These are phyloP conservation scores for Zaprionus ghesquierei DNA, from an alignment of 1,140 invertebrate genomes.

Conservation along the genomic window DNA sequence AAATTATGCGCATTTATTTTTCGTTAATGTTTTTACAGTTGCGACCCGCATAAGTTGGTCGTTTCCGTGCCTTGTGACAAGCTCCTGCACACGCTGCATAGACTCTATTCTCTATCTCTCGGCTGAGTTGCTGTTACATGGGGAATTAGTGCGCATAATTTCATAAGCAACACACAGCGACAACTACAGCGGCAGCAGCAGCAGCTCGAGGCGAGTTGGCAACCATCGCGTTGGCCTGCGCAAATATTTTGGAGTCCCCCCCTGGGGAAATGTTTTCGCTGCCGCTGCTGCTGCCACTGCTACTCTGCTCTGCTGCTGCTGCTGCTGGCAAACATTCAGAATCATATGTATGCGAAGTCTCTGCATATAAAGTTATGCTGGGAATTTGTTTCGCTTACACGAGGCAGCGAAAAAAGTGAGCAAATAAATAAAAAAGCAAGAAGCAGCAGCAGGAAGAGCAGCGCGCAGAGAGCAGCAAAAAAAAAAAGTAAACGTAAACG, in stretches of 20 bases:
- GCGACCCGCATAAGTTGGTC: constrained; percentile 42
- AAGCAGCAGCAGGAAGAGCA: neutral
- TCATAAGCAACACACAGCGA: constrained; percentile 58
- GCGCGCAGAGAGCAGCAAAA: too few species aligned
- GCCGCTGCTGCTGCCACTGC: constrained; percentile 27
- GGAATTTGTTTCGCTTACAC: constrained; percentile 55
- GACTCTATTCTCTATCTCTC: constrained; percentile 39
- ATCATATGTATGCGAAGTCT: constrained; percentile 47
- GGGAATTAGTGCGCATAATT: constrained; percentile 79
- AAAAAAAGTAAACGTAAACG: neutral
- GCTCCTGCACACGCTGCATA: constrained; percentile 7
- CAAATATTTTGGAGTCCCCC: constrained; percentile 63
- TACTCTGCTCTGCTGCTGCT: too few species aligned
- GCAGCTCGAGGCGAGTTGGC: constrained; percentile 28
- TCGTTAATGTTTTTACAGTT: constrained; percentile 43
- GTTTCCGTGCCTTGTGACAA: constrained; percentile 17
- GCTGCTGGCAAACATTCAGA: constrained; percentile 41
- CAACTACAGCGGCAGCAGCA: constrained; percentile 28
- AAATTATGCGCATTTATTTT: constrained; percentile 51
- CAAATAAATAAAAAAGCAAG: constrained; percentile 25
- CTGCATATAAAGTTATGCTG: constrained; percentile 66
- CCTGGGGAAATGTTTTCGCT: constrained; percentile 55
- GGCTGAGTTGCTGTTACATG: constrained; percentile 60
- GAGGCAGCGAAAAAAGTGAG: constrained; percentile 15
- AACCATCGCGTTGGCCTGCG: constrained; percentile 66